Evolutionary conservation across 2,888 invertebrate genomes (phyloP), one percentile per base, ranked within the genome.

Genomic region (Athalia circularis): DNA sequence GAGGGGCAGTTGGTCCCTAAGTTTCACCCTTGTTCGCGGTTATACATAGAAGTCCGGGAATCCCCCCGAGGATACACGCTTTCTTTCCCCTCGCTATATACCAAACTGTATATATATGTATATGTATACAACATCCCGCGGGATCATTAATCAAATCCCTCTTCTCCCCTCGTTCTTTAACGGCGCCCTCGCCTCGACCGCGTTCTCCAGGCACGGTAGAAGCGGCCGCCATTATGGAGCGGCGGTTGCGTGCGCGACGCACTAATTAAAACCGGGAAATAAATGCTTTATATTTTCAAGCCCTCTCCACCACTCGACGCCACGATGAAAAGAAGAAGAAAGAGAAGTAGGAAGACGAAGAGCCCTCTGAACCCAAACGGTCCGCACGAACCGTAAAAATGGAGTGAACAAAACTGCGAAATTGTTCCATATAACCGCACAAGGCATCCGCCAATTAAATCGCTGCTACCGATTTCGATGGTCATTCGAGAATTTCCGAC

Each of bases 261-360:
- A 87, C 87, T 89, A 89, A 89, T 90, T 89, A 90, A 88, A 90
- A 89, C 86, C 86, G 87, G 90, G 88, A 90, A 90, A 90, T 90
- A 89, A 89, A 88, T 88, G 88, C 85, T 86, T 85, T 79, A 79
- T 77, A 75, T n/a, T 54, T 54, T 68, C 15, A 43, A 68, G 68
- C 68, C 68, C 47, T 67, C 50, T 50, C n/a, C 4, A 11, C 54
- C 9, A 11, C 54, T 54, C 54, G 8, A 11, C n/a, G 8, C n/a
- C n/a, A n/a, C n/a, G 54, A n/a, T 54, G 54, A 54, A 54, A 54
- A 54, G n/a, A 29, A 29, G 29, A 29, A 29, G 29, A 29, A 29
- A 29, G 29, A 29, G 29, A 29, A 29, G 29, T 29, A 29, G 29
- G 29, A 29, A 29, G 29, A 29, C 29, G 29, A 29, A 29, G 29